Base-by-base conservation (phyloP, 2,113 vertebrate genomes). In the Periophthalmodon schlosseri region DNA sequence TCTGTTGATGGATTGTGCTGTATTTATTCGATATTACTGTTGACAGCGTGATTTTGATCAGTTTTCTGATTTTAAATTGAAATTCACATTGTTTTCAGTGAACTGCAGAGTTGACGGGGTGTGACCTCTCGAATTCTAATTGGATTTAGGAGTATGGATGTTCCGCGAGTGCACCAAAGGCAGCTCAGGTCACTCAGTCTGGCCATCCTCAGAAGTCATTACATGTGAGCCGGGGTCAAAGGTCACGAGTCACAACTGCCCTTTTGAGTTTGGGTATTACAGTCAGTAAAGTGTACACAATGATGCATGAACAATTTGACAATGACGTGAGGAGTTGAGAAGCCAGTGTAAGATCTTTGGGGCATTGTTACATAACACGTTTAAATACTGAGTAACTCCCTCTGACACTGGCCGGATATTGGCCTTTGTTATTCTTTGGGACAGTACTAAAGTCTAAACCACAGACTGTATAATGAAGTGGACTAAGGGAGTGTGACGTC, bases 111-210 rank as follows among this genome's bases (percentile, higher is more conserved):
- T 2, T 13, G 49, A 52, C 15, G 4, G 49, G 49, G 7, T 2
- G 61, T 36, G 68, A 36, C 68, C 69, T 44, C 1, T 0, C 6
- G 15, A 0, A 24, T 70, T 69, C 44, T n/a, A 12, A 73, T 52
- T 28, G 2, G 60, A 58, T 79, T 80, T 79, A 57, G n/a, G 60
- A 74, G 46, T 39, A 66, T 33, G 76, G 81, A 79, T 83, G 76
- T 83, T 88, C 74, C 46, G 4, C 28, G 1, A 69, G 46, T 70
- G 79, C 69, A 54, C 54, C 23, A 60, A 75, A 72, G 20, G 65
- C 16, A 15, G 44, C 58, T 49, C 36, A 15, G 7, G 65, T 72
- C 56, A 20, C 63, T 4, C 52, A 36, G 13, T 63, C 44, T 54
- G 20, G 8, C 20, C 9, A 33, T 77, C 39, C 24, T 60, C 24